A percentile compares a stretch with the other conserved stretches of the same genome.
Evolutionary conservation across 2,888 invertebrate genomes (phyloP).

Genomic region (Leptopilina drosophilae): DNA sequence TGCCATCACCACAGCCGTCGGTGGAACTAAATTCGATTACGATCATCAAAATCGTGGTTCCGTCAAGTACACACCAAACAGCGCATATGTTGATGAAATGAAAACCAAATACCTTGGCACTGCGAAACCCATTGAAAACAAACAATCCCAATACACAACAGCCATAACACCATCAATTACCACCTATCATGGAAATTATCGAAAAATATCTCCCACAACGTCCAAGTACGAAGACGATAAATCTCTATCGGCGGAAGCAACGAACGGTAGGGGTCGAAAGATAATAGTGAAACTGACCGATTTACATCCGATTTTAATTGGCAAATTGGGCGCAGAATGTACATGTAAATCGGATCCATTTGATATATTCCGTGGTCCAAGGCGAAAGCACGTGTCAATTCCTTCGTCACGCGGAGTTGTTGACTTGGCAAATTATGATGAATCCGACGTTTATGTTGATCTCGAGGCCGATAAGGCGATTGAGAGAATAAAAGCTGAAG

Average conservation of each 20-base stretch:
- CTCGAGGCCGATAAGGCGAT: slow-evolving; percentile 63
- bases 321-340: slow-evolving; percentile 86
- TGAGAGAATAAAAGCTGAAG: slow-evolving; percentile 42
- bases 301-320: slow-evolving; percentile 84
- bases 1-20: slow-evolving; percentile 35
- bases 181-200: slow-evolving; percentile 62
- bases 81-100: slow-evolving; percentile 54
- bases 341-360: slow-evolving; percentile 79
- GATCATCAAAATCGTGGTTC: slow-evolving; percentile 58
- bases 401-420: slow-evolving; percentile 69
- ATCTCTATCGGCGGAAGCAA: slow-evolving; percentile 9
- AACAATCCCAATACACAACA: slow-evolving; percentile 47
- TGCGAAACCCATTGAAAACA: slow-evolving; percentile 42
- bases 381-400: slow-evolving; percentile 64
- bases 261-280: slow-evolving; percentile 73
- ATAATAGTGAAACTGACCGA: slow-evolving; percentile 85
- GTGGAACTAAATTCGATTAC: slow-evolving; percentile 45
- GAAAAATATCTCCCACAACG: slow-evolving; percentile 51
- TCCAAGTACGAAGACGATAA: slow-evolving; percentile 58
- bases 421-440: slow-evolving; percentile 72
- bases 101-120: slow-evolving; percentile 46
- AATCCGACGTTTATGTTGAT: slow-evolving; percentile 74
- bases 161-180: slow-evolving; percentile 56
- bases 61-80: slow-evolving; percentile 64
- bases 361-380: slow-evolving; percentile 68